These are phyloP conservation scores for Simalia tracyae DNA, from an alignment of 2,797 vertebrate genomes.

Conservation along the genomic window DNA sequence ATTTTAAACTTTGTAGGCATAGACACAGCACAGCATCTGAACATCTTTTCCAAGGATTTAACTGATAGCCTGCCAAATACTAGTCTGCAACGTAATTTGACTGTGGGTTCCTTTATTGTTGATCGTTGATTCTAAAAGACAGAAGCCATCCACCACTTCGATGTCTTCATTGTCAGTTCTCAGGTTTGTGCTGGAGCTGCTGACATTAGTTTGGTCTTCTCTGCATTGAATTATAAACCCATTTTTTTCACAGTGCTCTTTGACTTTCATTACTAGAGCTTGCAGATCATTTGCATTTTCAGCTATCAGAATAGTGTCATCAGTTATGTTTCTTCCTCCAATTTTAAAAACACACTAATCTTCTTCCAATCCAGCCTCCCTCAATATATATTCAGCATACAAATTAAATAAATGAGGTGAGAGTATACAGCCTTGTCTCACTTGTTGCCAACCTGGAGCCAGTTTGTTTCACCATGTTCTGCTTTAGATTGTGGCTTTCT, in stretches of 20 bases:
- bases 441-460: not conserved
- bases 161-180: not conserved
- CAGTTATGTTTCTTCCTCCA: not conserved
- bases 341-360: not conserved
- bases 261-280: not conserved
- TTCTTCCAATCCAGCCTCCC: not conserved
- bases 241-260: not conserved
- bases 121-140: not conserved
- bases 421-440: not conserved
- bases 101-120: not conserved
- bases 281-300: not conserved
- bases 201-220: not conserved
- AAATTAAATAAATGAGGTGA: not conserved
- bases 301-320: not conserved
- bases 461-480: not conserved
- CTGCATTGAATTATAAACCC: not conserved
- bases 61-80: not conserved
- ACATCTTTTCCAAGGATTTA: not conserved
- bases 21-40: not conserved
- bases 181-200: not conserved
- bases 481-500: not conserved
- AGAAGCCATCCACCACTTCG: not conserved
- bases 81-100: not conserved
- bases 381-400: not conserved
- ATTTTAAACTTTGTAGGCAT: not conserved